Evolutionary conservation across 2,797 vertebrate genomes (phyloP).

Genomic region (Anableps anableps): DNA sequence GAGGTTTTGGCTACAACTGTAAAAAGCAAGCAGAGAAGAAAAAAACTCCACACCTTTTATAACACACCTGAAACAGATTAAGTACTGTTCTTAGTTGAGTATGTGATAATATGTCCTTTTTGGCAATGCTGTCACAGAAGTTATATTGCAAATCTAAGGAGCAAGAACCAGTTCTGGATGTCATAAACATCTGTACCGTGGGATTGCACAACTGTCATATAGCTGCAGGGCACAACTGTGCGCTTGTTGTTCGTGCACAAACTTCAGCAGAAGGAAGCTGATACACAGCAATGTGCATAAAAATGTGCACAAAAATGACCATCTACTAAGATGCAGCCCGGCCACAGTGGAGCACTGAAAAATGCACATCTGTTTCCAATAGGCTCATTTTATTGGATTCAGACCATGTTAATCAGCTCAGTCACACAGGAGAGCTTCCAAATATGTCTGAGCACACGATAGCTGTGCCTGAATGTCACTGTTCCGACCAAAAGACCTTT

Average conservation of each 20-base stretch:
- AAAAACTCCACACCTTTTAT: not conserved
- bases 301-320: constrained; percentile 13
- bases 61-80: not conserved
- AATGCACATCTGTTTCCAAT: constrained; percentile 69
- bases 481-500: not conserved
- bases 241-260: constrained; percentile 28
- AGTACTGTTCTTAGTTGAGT: not conserved
- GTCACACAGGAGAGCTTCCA: constrained; percentile 5
- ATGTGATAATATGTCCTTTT: not conserved
- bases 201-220: constrained; percentile 51
- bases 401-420: constrained; percentile 46
- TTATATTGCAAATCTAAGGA: constrained; percentile 19
- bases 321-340: constrained; percentile 19
- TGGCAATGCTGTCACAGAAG: constrained; percentile 8
- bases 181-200: constrained; percentile 31
- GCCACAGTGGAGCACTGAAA: constrained; percentile 16
- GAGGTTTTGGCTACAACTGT: not conserved
- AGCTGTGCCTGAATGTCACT: not conserved
- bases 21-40: not conserved
- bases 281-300: constrained; percentile 12
- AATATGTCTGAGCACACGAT: constrained; percentile 5
- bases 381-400: constrained; percentile 46
- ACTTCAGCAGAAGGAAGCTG: constrained; percentile 22
- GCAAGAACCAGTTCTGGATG: constrained; percentile 44
- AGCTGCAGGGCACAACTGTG: constrained; percentile 62